Conservation (phyloP, 2,888 invertebrate genomes). For the Euclidia mi region DNA sequence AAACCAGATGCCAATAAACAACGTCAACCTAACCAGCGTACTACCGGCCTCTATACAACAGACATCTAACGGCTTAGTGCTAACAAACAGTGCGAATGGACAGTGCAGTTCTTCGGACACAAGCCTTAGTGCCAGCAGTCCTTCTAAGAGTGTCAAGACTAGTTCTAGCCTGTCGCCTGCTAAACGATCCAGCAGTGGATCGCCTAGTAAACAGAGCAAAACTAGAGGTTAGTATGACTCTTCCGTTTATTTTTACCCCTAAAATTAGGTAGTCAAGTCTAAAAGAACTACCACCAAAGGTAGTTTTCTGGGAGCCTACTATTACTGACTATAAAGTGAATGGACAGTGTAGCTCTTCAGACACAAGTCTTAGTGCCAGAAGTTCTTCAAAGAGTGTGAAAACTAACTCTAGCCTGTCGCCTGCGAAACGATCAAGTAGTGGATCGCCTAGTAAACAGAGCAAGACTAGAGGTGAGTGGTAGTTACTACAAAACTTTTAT, state of each 20-base stretch:
- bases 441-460: constrained; percentile 95
- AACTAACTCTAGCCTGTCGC: constrained; percentile 95
- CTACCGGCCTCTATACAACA: constrained; percentile 79
- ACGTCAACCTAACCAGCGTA: constrained; percentile 76
- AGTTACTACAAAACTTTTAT: neutral
- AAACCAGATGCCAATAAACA: constrained; percentile 76
- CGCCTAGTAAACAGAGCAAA: constrained; percentile 94
- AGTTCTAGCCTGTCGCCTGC: constrained; percentile 96
- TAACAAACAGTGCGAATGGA: constrained; percentile 78
- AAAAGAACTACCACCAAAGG: too few species aligned
- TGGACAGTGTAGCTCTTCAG: constrained; percentile 87
- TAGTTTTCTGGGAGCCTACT: too few species aligned
- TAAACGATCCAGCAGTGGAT: constrained; percentile 95
- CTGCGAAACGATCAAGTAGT: constrained; percentile 95
- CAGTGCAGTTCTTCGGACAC: constrained; percentile 88
- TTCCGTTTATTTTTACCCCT: too few species aligned
- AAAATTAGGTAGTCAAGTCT: too few species aligned
- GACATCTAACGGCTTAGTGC: constrained; percentile 71
- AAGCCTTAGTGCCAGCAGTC: constrained; percentile 93
- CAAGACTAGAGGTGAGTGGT: constrained; percentile 89
- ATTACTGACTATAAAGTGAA: too few species aligned
- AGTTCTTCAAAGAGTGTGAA: constrained; percentile 96
- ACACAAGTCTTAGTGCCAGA: constrained; percentile 92
- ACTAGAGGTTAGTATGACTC: too few species aligned
- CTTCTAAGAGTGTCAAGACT: constrained; percentile 96